Evolutionary conservation across 2,888 invertebrate species (phyloP).

Genomic region (Brachyopa scutellaris): DNA sequence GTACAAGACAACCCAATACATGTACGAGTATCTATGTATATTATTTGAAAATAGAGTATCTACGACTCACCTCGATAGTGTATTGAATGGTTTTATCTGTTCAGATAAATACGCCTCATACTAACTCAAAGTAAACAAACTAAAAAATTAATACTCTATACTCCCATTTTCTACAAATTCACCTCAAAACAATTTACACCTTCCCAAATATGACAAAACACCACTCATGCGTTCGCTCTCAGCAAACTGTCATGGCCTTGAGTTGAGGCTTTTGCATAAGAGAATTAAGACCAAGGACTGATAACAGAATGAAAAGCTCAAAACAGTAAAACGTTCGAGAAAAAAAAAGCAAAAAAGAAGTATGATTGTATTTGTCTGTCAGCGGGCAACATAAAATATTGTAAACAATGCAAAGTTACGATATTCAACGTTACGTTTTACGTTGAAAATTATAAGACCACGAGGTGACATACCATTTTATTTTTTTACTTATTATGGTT

Average conservation of each 20-base stretch:
- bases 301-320: too few relatives aligned
- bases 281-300: constrained; percentile 22
- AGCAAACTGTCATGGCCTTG: constrained; percentile 10
- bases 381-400: not conserved
- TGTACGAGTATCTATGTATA: too few relatives aligned
- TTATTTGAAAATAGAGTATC: too few relatives aligned
- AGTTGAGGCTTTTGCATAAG: not conserved
- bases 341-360: not conserved
- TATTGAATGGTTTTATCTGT: not conserved
- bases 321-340: too few relatives aligned
- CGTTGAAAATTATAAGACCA: not conserved
- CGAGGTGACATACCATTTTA: not conserved
- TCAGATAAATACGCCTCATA: not conserved
- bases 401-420: constrained; percentile 10
- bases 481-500: not conserved
- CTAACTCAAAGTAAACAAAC: not conserved
- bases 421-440: not conserved
- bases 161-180: not conserved
- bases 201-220: not conserved
- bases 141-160: constrained; percentile 1
- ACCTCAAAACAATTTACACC: not conserved
- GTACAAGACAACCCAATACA: too few relatives aligned
- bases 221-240: not conserved
- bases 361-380: not conserved
- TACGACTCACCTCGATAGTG: not conserved